phyloP scores from a whole-genome alignment of 2,113 vertebrate species.

The Spea bombifrons region DNA sequence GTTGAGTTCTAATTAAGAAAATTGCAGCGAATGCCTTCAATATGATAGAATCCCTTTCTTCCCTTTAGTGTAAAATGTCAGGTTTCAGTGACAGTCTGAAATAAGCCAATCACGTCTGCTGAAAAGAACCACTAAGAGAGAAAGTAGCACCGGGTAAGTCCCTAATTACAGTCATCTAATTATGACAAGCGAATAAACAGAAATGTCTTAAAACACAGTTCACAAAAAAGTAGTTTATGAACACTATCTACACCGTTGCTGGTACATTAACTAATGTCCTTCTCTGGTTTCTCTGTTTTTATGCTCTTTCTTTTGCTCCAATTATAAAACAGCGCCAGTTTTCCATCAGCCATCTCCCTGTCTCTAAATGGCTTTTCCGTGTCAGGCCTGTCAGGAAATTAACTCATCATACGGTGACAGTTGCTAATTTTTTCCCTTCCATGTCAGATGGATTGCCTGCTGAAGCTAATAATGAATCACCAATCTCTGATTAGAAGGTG shows the following conservation, averaged over 20 bases:
- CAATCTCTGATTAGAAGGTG: constrained; percentile 87
- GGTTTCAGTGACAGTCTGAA: constrained; percentile 53
- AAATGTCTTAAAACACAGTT: constrained; percentile 34
- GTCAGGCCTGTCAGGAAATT: constrained; percentile 96
- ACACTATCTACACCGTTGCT: constrained; percentile 13
- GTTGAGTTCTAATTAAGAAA: constrained; percentile 56
- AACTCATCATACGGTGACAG: constrained; percentile 93
- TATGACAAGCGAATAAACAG: constrained; percentile 54
- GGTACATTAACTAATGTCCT: constrained; percentile 50
- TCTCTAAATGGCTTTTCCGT: constrained; percentile 80
- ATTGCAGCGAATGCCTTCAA: constrained; percentile 47
- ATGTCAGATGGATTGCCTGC: constrained; percentile 90
- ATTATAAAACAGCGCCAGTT: constrained; percentile 82
- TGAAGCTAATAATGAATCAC: constrained; percentile 93
- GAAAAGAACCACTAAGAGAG: constrained; percentile 21
- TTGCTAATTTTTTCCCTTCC: constrained; percentile 95
- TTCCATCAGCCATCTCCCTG: constrained; percentile 82
- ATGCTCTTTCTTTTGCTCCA: constrained; percentile 79
- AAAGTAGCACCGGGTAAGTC: constrained; percentile 39
- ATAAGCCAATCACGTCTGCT: constrained; percentile 54
- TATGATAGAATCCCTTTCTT: constrained; percentile 49
- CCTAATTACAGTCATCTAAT: constrained; percentile 60
- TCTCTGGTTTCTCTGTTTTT: constrained; percentile 51
- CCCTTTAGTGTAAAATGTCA: constrained; percentile 52
- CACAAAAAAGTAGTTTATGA: constrained; percentile 10